Percentiles rank a stretch among this genome's conserved stretches.
These are phyloP conservation scores for Leptinotarsa defecta DNA, from an alignment of 1,140 invertebrate species.

Conservation along the genomic window DNA sequence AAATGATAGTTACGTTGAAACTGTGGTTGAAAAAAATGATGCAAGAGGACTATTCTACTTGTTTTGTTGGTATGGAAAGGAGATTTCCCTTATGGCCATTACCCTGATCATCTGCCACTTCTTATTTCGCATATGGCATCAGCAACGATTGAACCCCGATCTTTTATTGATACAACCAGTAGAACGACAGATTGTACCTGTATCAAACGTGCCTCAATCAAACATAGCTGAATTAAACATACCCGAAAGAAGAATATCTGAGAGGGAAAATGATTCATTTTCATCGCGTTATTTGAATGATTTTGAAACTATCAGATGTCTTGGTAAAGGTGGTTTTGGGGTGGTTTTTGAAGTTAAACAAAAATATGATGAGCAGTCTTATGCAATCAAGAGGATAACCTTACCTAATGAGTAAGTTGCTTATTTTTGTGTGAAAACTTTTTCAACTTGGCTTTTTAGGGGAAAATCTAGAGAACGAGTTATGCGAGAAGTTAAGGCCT, in stretches of 20 bases:
- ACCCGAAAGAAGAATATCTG: constrained; percentile 14
- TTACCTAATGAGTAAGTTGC: constrained; percentile 76
- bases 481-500: constrained; percentile 89
- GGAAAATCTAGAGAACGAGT: constrained; percentile 60
- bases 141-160: constrained; percentile 29
- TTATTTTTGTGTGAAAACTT: no score
- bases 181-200: constrained; percentile 17
- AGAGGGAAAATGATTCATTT: constrained; percentile 52
- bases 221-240: constrained; percentile 17
- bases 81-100: constrained; percentile 30
- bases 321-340: constrained; percentile 95
- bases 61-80: constrained; percentile 4
- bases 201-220: background rate
- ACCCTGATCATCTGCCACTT: constrained; percentile 26
- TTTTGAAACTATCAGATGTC: constrained; percentile 80
- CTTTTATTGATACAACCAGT: constrained; percentile 32
- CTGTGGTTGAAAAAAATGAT: background rate
- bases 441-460: constrained; percentile 25
- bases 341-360: constrained; percentile 95
- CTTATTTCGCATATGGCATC: constrained; percentile 25
- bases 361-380: constrained; percentile 91
- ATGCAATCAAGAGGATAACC: constrained; percentile 93
- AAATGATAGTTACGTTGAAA: background rate
- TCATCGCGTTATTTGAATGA: constrained; percentile 81
- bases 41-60: background rate